Percentiles rank a stretch among this genome's conserved stretches.
phyloP scores from a whole-genome alignment of 2,797 vertebrate species.

The Psittacula echo region DNA sequence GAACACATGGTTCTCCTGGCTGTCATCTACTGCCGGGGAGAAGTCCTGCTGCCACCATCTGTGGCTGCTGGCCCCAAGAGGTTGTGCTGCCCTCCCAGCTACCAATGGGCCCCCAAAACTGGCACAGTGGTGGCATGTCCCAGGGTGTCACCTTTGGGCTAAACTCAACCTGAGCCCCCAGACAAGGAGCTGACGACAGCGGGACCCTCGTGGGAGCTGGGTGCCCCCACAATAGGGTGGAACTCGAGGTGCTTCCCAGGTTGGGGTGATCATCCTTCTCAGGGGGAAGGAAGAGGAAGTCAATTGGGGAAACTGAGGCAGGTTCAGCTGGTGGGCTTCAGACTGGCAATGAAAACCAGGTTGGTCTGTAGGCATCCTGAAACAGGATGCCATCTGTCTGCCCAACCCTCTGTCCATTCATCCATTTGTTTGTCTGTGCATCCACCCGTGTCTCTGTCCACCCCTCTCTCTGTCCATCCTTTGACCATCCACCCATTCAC shows the following conservation, averaged over 20 bases:
- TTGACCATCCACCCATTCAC: not conserved
- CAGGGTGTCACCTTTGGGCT: not conserved
- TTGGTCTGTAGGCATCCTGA: not conserved
- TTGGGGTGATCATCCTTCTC: not conserved
- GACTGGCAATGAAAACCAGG: not conserved
- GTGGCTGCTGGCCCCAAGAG: not conserved
- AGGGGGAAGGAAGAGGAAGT: not conserved
- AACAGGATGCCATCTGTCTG: not conserved
- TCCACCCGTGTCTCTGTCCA: not conserved
- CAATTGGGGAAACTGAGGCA: not conserved
- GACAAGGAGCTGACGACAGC: not conserved
- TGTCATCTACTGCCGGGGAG: not conserved
- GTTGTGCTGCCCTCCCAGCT: not conserved
- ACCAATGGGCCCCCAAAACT: not conserved
- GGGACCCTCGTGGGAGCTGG: not conserved
- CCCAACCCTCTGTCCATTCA: not conserved
- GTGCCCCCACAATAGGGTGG: not conserved
- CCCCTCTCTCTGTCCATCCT: not conserved
- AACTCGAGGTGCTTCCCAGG: not conserved
- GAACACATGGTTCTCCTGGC: constrained; percentile 41
- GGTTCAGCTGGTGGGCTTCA: not conserved
- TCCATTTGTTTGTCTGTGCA: not conserved
- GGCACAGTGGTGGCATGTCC: accelerated
- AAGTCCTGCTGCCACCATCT: constrained; percentile 41
- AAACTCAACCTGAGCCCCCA: not conserved